phyloP scores from a whole-genome alignment of 2,888 invertebrate genomes.

The Pachymerium ferrugineum region DNA sequence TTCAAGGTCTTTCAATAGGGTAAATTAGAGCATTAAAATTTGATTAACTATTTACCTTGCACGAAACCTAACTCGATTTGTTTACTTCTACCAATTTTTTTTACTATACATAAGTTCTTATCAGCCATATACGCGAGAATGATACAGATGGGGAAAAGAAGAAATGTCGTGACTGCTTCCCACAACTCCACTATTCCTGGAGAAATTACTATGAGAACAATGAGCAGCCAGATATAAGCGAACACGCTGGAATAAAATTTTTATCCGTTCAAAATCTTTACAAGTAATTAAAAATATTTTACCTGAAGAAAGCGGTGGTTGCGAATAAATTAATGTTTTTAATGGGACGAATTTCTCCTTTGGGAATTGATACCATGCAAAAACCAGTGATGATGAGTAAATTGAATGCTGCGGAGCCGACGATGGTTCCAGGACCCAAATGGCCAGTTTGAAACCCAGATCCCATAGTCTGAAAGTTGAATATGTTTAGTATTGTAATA shows the following conservation, averaged over 20 bases:
- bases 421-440: slow-evolving; percentile 56
- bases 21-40: no score
- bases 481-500: not conserved
- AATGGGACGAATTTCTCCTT: slow-evolving; percentile 48
- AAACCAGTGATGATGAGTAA: slow-evolving; percentile 54
- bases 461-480: slow-evolving; percentile 33
- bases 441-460: slow-evolving; percentile 47
- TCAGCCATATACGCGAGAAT: slow-evolving; percentile 55
- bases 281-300: not conserved
- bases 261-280: slow-evolving; percentile 29
- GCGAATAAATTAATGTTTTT: slow-evolving; percentile 51
- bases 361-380: slow-evolving; percentile 53
- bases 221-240: slow-evolving; percentile 57
- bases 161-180: slow-evolving; percentile 56
- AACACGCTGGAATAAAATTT: slow-evolving; percentile 48
- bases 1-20: no score
- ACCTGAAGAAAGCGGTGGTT: slow-evolving; percentile 49
- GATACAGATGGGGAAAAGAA: slow-evolving; percentile 55
- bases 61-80: slow-evolving; percentile 50
- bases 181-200: slow-evolving; percentile 53
- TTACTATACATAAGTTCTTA: slow-evolving; percentile 43
- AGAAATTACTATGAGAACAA: slow-evolving; percentile 50
- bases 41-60: slow-evolving; percentile 46
- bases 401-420: slow-evolving; percentile 58
- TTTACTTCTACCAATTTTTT: slow-evolving; percentile 43